Evolutionary conservation across 1,140 invertebrate species (phyloP), one percentile per base, ranked within the genome.

Genomic region (Drosophila saltans): DNA sequence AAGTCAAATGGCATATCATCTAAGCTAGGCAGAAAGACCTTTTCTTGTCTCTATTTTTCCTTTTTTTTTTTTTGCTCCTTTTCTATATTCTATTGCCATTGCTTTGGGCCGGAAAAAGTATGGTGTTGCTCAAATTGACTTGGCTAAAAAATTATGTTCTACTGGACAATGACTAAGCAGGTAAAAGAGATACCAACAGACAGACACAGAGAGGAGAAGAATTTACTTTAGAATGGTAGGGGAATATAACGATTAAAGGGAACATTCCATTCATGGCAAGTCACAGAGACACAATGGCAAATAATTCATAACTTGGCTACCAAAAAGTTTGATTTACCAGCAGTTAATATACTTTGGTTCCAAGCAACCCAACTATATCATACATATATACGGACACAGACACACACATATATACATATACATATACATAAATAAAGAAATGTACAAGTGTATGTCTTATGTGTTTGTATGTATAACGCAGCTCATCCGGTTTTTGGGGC

Each of bases 281-380:
- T 64, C 40, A 39, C 45, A 57, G 66, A 81, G 66, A 77, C 70
- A 79, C 84, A 89, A 86, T 82, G 80, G 69, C 84, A 88, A 88
- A 88, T 88, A 88, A 88, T 88, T 89, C 84, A 88, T 88, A 88
- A 83, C 83, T 88, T 78, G 83, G 83, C 77, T 88, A 74, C 67
- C 45, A 52, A 48, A 80, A 88, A 89, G 66, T 88, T 88, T 88
- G 84, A 88, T 88, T 89, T 89, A 88, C 84, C 77, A 83, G 83
- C 83, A 89, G 84, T 88, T 88, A 88, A 86, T 86, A 86, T 80
- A 88, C 66, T 88, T 36, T 52, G 45, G 21, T 52, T 61, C 41
- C 36, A 66, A 45, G 39, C 45, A 40, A 45, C 6, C 26, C 60
- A 62, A 26, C 40, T 33, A 9, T 7, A 10, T 16, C 21, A 65